phyloP scores from a whole-genome alignment of 2,888 invertebrate genomes.

The Homarus gammarus region DNA sequence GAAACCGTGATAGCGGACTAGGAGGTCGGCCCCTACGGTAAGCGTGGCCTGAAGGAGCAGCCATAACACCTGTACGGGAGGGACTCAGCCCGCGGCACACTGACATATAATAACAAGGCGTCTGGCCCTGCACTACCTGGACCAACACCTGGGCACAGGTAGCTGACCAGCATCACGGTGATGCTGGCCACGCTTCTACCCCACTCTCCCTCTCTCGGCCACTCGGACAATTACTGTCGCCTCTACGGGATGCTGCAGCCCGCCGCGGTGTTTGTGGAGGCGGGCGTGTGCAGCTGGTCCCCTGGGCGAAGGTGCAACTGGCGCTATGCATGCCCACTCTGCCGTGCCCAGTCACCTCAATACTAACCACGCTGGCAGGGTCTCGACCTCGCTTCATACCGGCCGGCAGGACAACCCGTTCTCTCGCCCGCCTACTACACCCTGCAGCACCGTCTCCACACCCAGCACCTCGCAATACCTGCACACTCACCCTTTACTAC shows the following conservation, averaged over 20 bases:
- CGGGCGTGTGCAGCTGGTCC: slow-evolving; percentile 23
- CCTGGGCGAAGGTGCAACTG: slow-evolving; percentile 49
- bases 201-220: slow-evolving; percentile 24
- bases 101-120: slow-evolving; percentile 51
- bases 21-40: slow-evolving; percentile 10
- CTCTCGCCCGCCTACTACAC: slow-evolving; percentile 31
- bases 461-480: background rate
- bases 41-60: slow-evolving; percentile 36
- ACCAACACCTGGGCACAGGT: slow-evolving; percentile 25
- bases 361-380: slow-evolving; percentile 45
- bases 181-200: background rate
- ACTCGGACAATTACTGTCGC: slow-evolving; percentile 14
- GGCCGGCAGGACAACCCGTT: slow-evolving; percentile 46
- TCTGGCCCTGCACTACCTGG: slow-evolving; percentile 34
- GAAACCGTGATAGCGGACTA: background rate
- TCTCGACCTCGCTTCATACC: slow-evolving; percentile 51
- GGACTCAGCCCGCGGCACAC: slow-evolving; percentile 23
- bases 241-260: slow-evolving; percentile 14
- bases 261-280: slow-evolving; percentile 1
- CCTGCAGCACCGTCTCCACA: slow-evolving; percentile 25
- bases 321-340: slow-evolving; percentile 60
- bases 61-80: slow-evolving; percentile 44
- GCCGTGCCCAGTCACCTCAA: slow-evolving; percentile 59
- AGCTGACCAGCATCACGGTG: background rate
- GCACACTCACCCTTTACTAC: background rate